A percentile compares a stretch with the other conserved stretches of the same genome.
phyloP scores from a whole-genome alignment of 2,113 vertebrate species.

The Saguinus midas region DNA sequence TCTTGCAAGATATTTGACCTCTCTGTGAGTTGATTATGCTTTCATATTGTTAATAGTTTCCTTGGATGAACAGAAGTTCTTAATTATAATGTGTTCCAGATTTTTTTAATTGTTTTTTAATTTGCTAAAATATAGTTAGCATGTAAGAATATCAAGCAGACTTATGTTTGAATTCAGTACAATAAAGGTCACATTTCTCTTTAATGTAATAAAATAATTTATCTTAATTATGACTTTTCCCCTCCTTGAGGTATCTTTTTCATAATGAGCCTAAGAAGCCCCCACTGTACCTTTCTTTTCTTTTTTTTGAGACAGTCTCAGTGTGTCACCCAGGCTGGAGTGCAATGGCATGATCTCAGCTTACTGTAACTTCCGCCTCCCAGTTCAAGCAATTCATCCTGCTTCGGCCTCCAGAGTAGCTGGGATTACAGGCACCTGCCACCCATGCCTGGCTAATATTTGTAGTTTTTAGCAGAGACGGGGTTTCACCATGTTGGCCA shows the following conservation, averaged over 20 bases:
- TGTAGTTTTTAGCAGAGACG: no score
- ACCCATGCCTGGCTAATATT: no score
- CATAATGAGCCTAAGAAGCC: neutral
- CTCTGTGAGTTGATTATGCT: neutral
- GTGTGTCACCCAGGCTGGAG: no score
- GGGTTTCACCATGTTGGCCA: no score
- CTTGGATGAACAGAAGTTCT: slow-evolving; percentile 35
- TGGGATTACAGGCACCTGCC: no score
- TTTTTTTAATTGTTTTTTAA: slow-evolving; percentile 19
- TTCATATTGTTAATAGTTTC: neutral
- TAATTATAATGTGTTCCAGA: slow-evolving; percentile 22
- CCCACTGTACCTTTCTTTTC: neutral
- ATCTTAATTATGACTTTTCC: slow-evolving; percentile 17
- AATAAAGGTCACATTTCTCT: slow-evolving; percentile 18
- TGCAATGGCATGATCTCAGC: no score
- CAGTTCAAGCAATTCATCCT: no score
- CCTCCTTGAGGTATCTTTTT: neutral
- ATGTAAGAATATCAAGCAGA: slow-evolving; percentile 32
- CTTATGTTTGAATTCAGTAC: slow-evolving; percentile 5
- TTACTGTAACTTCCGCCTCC: no score
- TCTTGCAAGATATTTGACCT: neutral
- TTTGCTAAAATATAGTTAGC: slow-evolving; percentile 17
- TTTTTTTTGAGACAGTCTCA: no score
- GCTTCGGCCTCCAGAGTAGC: no score
- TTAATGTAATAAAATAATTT: slow-evolving; percentile 12